phyloP scores from a whole-genome alignment of 2,888 invertebrate species.

The Chouioia cunea region DNA sequence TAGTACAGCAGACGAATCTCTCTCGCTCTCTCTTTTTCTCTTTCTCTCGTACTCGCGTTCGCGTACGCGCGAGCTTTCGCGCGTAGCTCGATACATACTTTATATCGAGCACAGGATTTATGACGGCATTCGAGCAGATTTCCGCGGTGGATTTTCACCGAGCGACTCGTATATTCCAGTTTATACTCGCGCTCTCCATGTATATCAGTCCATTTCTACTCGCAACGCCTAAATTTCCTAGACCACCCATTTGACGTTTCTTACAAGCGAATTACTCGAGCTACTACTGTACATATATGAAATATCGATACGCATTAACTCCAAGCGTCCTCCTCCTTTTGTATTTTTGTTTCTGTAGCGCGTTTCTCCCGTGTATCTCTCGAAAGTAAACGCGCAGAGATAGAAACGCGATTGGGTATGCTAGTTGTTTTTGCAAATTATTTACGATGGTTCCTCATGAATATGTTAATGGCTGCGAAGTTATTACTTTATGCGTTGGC shows the following conservation, averaged over 20 bases:
- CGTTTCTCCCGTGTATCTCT: too few species aligned
- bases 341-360: too few species aligned
- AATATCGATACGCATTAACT: too few species aligned
- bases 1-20: too few species aligned
- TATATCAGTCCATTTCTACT: slow-evolving; percentile 21
- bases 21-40: too few species aligned
- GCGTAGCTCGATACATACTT: slow-evolving; percentile 2
- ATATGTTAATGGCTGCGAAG: slow-evolving; percentile 7
- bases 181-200: slow-evolving; percentile 3
- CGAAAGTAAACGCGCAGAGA: too few species aligned
- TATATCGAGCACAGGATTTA: slow-evolving; percentile 26
- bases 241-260: not conserved
- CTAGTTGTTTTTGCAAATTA: slow-evolving; percentile 24
- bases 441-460: slow-evolving; percentile 6
- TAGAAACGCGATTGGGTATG: too few species aligned
- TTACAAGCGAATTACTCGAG: slow-evolving; percentile 8
- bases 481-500: too few species aligned
- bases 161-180: slow-evolving; percentile 32
- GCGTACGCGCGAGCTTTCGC: not conserved
- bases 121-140: slow-evolving; percentile 30
- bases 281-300: not conserved
- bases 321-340: too few species aligned
- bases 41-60: too few species aligned
- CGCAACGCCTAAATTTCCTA: not conserved
- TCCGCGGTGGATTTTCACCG: slow-evolving; percentile 35